phyloP scores from a whole-genome alignment of 2,113 vertebrate species.

The Archocentrus centrarchus region DNA sequence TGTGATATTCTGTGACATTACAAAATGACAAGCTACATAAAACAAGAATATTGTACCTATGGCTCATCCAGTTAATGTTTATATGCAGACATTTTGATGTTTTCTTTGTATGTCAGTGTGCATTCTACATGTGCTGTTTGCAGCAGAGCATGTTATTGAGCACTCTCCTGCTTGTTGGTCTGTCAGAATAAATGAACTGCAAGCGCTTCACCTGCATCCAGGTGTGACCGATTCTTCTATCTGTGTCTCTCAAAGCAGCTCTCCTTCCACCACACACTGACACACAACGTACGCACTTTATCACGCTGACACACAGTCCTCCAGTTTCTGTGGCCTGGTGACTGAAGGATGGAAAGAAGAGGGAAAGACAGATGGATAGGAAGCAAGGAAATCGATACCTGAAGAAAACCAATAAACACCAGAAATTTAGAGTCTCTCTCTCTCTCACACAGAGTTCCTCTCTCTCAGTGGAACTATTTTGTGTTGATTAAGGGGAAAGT shows the following conservation, averaged over 20 bases:
- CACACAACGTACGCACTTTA: slow-evolving; percentile 39
- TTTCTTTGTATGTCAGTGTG: slow-evolving; percentile 14
- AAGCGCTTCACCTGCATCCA: slow-evolving; percentile 57
- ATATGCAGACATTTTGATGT: background rate
- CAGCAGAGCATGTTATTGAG: slow-evolving; percentile 59
- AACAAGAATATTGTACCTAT: background rate
- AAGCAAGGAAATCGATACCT: slow-evolving; percentile 53
- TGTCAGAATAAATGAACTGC: slow-evolving; percentile 64
- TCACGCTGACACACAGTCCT: slow-evolving; percentile 43
- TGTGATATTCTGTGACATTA: background rate
- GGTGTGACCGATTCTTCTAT: slow-evolving; percentile 64
- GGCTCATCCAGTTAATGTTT: background rate
- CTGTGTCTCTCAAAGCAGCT: slow-evolving; percentile 45
- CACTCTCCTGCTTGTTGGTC: slow-evolving; percentile 44
- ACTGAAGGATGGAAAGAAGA: slow-evolving; percentile 23
- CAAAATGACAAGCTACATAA: background rate
- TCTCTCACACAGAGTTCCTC: background rate
- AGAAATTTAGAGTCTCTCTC: slow-evolving; percentile 2
- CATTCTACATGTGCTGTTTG: slow-evolving; percentile 42
- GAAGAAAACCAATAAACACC: slow-evolving; percentile 42
- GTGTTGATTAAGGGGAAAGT: background rate
- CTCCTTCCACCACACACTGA: slow-evolving; percentile 25
- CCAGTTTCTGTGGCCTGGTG: slow-evolving; percentile 38
- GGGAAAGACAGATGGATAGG: slow-evolving; percentile 6
- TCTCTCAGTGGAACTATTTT: background rate